Evolutionary conservation across 1,140 invertebrate species (phyloP).

Genomic region (Papilio dardanus): DNA sequence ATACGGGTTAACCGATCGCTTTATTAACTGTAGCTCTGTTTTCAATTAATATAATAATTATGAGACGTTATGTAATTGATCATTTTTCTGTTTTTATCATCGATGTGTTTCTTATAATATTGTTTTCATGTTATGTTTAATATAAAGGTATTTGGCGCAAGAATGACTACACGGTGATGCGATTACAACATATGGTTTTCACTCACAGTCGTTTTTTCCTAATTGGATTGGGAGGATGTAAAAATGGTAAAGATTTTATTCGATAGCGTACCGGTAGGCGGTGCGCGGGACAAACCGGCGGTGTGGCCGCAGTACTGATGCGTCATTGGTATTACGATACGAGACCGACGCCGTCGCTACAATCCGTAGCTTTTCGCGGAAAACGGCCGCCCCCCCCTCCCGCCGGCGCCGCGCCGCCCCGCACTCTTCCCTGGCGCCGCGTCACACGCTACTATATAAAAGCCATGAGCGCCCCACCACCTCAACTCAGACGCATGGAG

Average conservation of each 20-base stretch:
- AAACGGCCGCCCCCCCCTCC: conserved; percentile 61
- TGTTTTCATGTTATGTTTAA: conserved; percentile 36
- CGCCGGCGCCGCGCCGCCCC: conserved; percentile 48
- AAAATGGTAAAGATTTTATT: conserved; percentile 43
- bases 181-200: conserved; percentile 42
- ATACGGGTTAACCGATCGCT: conserved; percentile 56
- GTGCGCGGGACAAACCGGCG: conserved; percentile 65
- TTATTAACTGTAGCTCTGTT: conserved; percentile 41
- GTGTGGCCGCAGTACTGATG: conserved; percentile 56
- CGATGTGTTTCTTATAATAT: conserved; percentile 33
- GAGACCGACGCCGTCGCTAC: conserved; percentile 61
- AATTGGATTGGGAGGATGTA: conserved; percentile 44
- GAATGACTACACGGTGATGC: conserved; percentile 40
- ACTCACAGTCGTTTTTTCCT: conserved; percentile 61
- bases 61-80: background rate
- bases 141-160: conserved; percentile 42
- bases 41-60: background rate
- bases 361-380: conserved; percentile 77
- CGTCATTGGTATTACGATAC: conserved; percentile 69
- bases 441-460: conserved; percentile 82
- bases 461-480: conserved; percentile 74
- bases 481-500: conserved; percentile 83
- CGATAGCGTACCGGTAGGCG: conserved; percentile 49
- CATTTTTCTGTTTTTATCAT: background rate
- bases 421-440: conserved; percentile 57